These are phyloP conservation scores for Orgyia antiqua DNA, from an alignment of 2,888 invertebrate genomes.

Conservation along the genomic window DNA sequence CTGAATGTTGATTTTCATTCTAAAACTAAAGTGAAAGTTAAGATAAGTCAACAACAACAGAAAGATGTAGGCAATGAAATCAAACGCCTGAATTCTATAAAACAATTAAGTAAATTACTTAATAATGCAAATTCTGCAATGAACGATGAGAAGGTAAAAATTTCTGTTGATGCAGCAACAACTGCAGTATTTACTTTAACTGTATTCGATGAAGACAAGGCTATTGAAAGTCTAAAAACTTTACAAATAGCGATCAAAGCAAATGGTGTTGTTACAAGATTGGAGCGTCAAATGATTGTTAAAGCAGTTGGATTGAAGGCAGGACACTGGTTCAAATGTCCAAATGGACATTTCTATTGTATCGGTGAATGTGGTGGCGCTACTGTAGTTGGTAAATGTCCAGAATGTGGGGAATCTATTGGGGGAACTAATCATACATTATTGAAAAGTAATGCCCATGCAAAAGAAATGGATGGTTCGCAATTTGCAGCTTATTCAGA, in stretches of 20 bases:
- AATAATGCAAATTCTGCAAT: slow-evolving; percentile 13
- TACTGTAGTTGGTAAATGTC: slow-evolving; percentile 66
- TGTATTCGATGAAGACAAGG: slow-evolving; percentile 34
- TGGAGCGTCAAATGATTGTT: slow-evolving; percentile 65
- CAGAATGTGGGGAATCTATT: slow-evolving; percentile 76
- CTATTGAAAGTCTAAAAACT: slow-evolving; percentile 29
- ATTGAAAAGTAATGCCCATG: slow-evolving; percentile 56
- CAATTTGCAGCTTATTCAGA: slow-evolving; percentile 66
- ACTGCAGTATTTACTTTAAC: slow-evolving; percentile 28
- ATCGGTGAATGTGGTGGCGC: slow-evolving; percentile 85
- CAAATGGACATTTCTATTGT: slow-evolving; percentile 82
- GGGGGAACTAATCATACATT: slow-evolving; percentile 77
- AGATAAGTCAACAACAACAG: slow-evolving; percentile 59
- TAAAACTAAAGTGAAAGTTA: slow-evolving; percentile 23
- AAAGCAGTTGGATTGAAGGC: slow-evolving; percentile 67
- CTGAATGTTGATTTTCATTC: slow-evolving; percentile 26
- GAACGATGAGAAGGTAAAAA: slow-evolving; percentile 17
- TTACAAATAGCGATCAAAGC: slow-evolving; percentile 39
- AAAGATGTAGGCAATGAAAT: slow-evolving; percentile 50
- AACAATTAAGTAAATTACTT: slow-evolving; percentile 41
- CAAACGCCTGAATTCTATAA: slow-evolving; percentile 44
- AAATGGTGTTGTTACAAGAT: slow-evolving; percentile 28
- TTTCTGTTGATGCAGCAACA: slow-evolving; percentile 25
- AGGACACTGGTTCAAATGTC: slow-evolving; percentile 85
- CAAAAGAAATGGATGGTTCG: slow-evolving; percentile 76